Conservation (phyloP, 2,113 vertebrate genomes). For the Pseudonaja textilis region DNA sequence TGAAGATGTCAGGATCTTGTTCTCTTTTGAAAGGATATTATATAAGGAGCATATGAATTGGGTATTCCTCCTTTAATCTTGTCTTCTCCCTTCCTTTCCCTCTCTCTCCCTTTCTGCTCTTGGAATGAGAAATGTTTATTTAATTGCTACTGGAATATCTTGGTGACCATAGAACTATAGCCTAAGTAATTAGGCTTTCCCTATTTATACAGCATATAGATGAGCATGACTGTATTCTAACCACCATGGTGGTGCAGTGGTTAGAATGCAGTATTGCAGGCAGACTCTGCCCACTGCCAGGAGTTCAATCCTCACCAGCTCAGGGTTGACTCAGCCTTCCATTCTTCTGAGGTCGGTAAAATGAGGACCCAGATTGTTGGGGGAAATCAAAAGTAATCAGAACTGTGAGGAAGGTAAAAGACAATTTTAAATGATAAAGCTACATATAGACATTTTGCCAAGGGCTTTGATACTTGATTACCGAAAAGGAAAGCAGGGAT, state of each 20-base stretch:
- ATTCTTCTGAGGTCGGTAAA: too few species aligned
- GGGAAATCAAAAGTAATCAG: not conserved
- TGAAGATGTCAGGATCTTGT: not conserved
- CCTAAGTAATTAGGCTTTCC: not conserved
- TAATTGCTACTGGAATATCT: not conserved
- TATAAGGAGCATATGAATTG: not conserved
- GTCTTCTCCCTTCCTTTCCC: not conserved
- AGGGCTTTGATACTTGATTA: not conserved
- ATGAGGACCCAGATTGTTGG: too few species aligned
- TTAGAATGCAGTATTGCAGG: too few species aligned
- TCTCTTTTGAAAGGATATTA: not conserved
- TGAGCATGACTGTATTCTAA: too few species aligned
- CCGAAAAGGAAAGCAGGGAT: not conserved
- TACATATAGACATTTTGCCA: not conserved
- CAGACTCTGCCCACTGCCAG: too few species aligned
- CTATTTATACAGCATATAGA: not conserved
- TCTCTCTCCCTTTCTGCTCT: not conserved
- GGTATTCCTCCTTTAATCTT: not conserved
- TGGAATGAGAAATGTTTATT: not conserved
- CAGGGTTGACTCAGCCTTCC: too few species aligned
- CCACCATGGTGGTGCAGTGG: too few species aligned
- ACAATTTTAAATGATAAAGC: not conserved
- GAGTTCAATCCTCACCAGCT: too few species aligned
- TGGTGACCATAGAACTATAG: not conserved
- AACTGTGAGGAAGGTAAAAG: not conserved